phyloP scores from a whole-genome alignment of 2,797 vertebrate species.

The Callimico goeldii region DNA sequence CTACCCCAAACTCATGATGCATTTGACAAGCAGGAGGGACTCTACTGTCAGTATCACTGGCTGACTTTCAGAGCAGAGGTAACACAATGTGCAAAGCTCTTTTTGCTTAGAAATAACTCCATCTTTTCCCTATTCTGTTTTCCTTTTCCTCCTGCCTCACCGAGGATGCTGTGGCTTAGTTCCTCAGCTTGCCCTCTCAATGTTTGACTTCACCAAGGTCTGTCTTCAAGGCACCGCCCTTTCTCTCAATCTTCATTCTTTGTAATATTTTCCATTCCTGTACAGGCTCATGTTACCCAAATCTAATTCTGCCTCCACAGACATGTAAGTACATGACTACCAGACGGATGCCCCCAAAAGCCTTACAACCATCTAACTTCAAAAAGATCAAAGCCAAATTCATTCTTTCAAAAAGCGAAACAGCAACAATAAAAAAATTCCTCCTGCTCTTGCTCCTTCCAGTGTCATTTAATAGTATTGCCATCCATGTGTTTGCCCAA shows the following conservation, averaged over 20 bases:
- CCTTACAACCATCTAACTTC: not conserved
- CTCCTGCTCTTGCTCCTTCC: not conserved
- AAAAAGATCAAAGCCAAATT: not conserved
- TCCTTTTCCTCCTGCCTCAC: not conserved
- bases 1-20: not conserved
- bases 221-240: not conserved
- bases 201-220: not conserved
- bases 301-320: not conserved
- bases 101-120: not conserved
- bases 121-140: not conserved
- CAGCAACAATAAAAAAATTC: not conserved
- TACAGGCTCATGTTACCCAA: not conserved
- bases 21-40: not conserved
- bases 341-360: not conserved
- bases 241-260: not conserved
- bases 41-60: not conserved
- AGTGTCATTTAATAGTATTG: not conserved
- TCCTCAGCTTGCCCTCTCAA: not conserved
- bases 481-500: not conserved
- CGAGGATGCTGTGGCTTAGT: not conserved
- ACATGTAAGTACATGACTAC: not conserved
- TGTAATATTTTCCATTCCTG: not conserved
- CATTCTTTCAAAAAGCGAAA: not conserved
- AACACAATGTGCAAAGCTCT: not conserved
- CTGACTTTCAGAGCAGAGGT: not conserved